phyloP scores from a whole-genome alignment of 2,113 vertebrate species.

The Trematocara variabile region DNA sequence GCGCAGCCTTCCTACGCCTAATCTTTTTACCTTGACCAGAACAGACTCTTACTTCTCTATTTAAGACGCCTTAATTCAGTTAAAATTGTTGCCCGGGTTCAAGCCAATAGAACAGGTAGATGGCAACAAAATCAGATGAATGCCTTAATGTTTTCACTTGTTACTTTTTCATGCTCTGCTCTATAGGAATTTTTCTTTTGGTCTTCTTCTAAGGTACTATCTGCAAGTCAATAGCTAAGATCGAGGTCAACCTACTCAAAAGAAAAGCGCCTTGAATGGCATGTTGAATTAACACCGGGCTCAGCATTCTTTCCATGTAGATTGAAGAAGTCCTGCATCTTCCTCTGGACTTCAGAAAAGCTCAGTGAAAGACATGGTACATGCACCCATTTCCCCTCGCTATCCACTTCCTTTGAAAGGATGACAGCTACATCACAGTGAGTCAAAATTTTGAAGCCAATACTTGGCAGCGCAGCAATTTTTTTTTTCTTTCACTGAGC shows the following conservation, averaged over 20 bases:
- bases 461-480: constrained; percentile 64
- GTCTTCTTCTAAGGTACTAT: not conserved
- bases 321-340: constrained; percentile 63
- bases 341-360: constrained; percentile 58
- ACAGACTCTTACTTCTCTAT: not conserved
- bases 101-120: not conserved
- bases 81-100: not conserved
- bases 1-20: not conserved
- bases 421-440: constrained; percentile 76
- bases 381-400: constrained; percentile 67
- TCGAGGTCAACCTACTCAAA: constrained; percentile 1
- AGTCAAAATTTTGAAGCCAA: constrained; percentile 70
- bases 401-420: constrained; percentile 69
- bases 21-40: not conserved
- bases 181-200: not conserved
- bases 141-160: not conserved
- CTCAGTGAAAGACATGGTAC: constrained; percentile 68
- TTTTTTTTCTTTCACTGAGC: constrained; percentile 40
- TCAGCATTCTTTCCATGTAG: constrained; percentile 58
- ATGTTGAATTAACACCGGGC: constrained; percentile 41
- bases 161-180: not conserved
- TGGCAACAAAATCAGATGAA: not conserved
- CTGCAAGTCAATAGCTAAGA: not conserved
- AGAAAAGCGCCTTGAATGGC: constrained; percentile 16
- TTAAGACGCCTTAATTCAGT: not conserved